Evolutionary conservation across 2,888 invertebrate species (phyloP), one percentile per base, ranked within the genome.

Genomic region (Catocala nupta): DNA sequence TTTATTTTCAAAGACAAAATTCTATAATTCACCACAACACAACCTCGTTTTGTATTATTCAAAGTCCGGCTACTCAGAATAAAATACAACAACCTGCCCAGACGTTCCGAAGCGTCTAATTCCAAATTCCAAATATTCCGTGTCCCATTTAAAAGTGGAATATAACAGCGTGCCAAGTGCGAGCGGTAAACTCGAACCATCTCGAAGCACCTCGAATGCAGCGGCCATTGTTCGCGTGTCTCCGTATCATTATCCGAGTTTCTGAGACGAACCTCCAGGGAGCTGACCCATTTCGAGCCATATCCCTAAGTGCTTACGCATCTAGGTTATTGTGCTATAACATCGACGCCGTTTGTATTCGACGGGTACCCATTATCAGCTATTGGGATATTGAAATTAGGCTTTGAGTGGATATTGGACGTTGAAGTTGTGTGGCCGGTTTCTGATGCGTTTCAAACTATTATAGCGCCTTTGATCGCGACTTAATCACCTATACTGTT

Each of bases 261-360:
- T 51, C 81, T 77, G 78, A 81, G 81, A 80, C 78, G 81, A 82
- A 85, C 84, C 88, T 90, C 89, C 80, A 73, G 89, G 87, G 90
- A 85, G 83, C 84, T 88, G 91, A 91, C 92, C 92, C 85, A 89
- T 85, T 89, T 91, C 73, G 76, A 59, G 75, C 84, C 84, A 89
- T 90, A 89, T 88, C 87, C 87, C 84, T 90, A 87, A 91, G 91
- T 90, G 90, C 86, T 82, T 86, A 88, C 89, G 88, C 89, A 88
- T 91, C 87, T 88, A 88, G 90, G 90, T 90, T 91, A 91, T 89
- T 87, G 86, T 85, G 81, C 85, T 83, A 82, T 79, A 68, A 70
- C 68, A 73, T 71, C 70, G 63, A 65, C 67, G 67, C 60, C 64
- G 62, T 65, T 68, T 70, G 68, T 70, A 68, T 77, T 71, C 68